Conservation (phyloP, 2,113 vertebrate genomes). For the Physeter macrocephalus region DNA sequence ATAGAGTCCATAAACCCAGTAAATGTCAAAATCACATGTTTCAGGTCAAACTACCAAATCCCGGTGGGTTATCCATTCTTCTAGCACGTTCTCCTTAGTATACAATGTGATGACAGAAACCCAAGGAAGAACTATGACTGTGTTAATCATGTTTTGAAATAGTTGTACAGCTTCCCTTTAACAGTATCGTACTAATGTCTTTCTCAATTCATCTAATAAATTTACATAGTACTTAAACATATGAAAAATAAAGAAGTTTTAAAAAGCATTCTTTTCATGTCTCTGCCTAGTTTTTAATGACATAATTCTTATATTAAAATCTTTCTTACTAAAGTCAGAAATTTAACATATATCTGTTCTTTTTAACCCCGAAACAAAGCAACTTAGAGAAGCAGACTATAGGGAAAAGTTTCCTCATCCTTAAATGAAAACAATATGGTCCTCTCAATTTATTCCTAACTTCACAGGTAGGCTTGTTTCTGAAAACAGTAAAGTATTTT, state of each 20-base stretch:
- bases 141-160: neutral
- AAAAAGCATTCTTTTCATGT: neutral
- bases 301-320: neutral
- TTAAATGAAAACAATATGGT: neutral
- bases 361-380: neutral
- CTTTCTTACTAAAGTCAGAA: neutral
- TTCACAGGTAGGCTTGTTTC: neutral
- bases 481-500: neutral
- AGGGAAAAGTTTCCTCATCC: neutral
- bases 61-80: neutral
- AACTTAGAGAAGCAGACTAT: neutral
- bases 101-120: neutral
- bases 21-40: slow-evolving; percentile 28
- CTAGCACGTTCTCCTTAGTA: neutral
- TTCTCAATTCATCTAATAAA: neutral
- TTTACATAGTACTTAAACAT: neutral
- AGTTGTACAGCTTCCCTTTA: neutral
- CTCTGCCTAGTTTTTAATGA: neutral
- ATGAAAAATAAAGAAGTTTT: neutral
- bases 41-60: slow-evolving; percentile 33
- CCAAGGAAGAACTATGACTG: neutral
- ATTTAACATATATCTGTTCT: neutral
- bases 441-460: slow-evolving; percentile 11
- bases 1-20: neutral
- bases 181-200: neutral